These are phyloP conservation scores for Orthosia gothica DNA, from an alignment of 2,888 invertebrate species.

Conservation along the genomic window DNA sequence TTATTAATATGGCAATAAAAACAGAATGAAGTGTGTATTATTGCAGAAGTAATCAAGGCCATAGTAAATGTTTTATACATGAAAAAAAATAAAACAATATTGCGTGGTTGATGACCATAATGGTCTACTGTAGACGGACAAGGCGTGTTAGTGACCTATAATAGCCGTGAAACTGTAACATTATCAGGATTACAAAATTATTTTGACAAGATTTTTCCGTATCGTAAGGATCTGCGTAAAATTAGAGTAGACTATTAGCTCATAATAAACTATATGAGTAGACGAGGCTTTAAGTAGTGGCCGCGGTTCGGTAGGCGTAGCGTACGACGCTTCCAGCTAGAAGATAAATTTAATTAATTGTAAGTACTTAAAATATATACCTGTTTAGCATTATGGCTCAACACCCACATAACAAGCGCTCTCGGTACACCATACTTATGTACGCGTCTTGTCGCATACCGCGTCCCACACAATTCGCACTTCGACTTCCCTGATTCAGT, in stretches of 20 bases:
- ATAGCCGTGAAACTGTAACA: not conserved
- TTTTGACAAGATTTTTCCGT: not conserved
- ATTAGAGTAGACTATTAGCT: not conserved
- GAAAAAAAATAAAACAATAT: constrained; percentile 36
- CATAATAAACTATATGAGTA: not conserved
- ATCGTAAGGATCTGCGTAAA: not conserved
- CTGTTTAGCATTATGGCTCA: constrained; percentile 89
- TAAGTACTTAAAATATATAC: constrained; percentile 64
- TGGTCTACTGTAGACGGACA: constrained; percentile 14
- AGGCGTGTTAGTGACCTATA: constrained; percentile 4
- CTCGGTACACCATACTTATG: constrained; percentile 91
- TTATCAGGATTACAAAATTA: not conserved
- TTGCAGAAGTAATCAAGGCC: constrained; percentile 7
- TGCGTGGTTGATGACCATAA: constrained; percentile 45
- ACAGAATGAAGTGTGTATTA: not conserved
- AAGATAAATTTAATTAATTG: not conserved
- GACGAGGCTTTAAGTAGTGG: not conserved
- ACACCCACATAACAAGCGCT: constrained; percentile 92
- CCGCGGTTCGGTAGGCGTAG: not conserved
- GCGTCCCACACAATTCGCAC: constrained; percentile 94
- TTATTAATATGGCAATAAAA: constrained; percentile 2
- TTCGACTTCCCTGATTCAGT: constrained; percentile 93
- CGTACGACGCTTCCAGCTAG: not conserved
- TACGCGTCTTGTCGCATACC: constrained; percentile 92
- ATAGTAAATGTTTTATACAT: not conserved